Evolutionary conservation across 2,888 invertebrate genomes (phyloP), one percentile per base, ranked within the genome.

Genomic region (Heliconius ethilla): DNA sequence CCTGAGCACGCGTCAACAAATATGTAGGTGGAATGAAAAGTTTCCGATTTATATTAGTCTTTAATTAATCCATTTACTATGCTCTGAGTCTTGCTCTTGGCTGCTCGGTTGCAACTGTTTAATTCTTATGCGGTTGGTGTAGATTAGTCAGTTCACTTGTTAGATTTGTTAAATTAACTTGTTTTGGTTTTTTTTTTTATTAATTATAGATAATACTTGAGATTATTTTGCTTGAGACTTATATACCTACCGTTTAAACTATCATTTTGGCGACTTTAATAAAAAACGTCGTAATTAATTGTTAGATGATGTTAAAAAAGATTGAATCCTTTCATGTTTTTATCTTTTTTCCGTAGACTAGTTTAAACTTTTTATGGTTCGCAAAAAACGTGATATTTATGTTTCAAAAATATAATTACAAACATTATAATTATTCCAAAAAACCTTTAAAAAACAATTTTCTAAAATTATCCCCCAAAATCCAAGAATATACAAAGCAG

Each of bases 1-100:
- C 72, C 66, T 65, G 55, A 37, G 77, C 77, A 73, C 77, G 73
- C 73, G 73, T 72, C 76, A 27, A 15, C 45, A 70, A 63, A 29
- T 77, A 77, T 77, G 55, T 62, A 77, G 73, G 67, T 73, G 73
- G 77, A 77, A 67, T 77, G 77, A 73, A 72, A 77, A 77, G 55
- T 76, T 67, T 27, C 22, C n/a, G 45, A 73, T 67, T 77, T 15
- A 55, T 59, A 77, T 62, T 77, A 67, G 59, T 59, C 9, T 77
- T 67, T 77, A 74, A 77, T 77, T 62, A 69, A 27, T 74, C 29
- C 63, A 62, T 77, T 67, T 25, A 66, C 40, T 45, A 40, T 45
- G 62, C 29, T 29, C 18, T 70, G 59, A 10, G n/a, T 59, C n/a
- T 59, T 59, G 59, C n/a, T n/a, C 22, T 67, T 22, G 22, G 27